A percentile compares a stretch with the other conserved stretches of the same genome.
phyloP scores from a whole-genome alignment of 1,140 invertebrate species.

The Lamellibrachia luymesi region DNA sequence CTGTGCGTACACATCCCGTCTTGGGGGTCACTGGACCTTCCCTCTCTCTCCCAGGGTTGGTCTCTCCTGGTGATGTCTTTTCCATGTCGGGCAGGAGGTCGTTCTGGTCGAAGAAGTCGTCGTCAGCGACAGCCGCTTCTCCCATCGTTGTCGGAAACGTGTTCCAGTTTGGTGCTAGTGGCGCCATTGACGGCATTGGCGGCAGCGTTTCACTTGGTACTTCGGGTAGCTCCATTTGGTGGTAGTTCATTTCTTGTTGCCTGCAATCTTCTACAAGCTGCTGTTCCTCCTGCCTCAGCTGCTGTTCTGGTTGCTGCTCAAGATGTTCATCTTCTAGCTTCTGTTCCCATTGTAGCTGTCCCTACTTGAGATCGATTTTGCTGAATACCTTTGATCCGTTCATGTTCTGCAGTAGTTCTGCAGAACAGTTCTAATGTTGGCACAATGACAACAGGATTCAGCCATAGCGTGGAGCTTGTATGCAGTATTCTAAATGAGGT shows the following conservation, averaged over 20 bases:
- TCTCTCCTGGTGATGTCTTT: not conserved
- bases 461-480: too few species aligned
- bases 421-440: too few species aligned
- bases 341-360: constrained; percentile 27
- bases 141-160: constrained; percentile 20
- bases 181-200: constrained; percentile 14
- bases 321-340: constrained; percentile 30
- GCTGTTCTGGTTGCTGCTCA: not conserved
- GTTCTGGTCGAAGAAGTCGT: constrained; percentile 15
- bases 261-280: not conserved
- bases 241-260: not conserved
- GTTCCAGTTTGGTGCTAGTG: constrained; percentile 22
- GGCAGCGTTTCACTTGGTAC: constrained; percentile 1
- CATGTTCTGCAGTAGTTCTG: too few species aligned
- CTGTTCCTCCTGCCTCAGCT: not conserved
- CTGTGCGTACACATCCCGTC: constrained; percentile 7
- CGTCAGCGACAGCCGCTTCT: not conserved
- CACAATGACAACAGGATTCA: too few species aligned
- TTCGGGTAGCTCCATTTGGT: not conserved
- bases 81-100: not conserved
- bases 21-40: not conserved
- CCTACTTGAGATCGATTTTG: not conserved
- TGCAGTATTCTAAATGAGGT: too few species aligned
- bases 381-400: too few species aligned
- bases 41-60: not conserved